Conservation (phyloP, 1,140 invertebrate species). For the Odontomachus brunneus region DNA sequence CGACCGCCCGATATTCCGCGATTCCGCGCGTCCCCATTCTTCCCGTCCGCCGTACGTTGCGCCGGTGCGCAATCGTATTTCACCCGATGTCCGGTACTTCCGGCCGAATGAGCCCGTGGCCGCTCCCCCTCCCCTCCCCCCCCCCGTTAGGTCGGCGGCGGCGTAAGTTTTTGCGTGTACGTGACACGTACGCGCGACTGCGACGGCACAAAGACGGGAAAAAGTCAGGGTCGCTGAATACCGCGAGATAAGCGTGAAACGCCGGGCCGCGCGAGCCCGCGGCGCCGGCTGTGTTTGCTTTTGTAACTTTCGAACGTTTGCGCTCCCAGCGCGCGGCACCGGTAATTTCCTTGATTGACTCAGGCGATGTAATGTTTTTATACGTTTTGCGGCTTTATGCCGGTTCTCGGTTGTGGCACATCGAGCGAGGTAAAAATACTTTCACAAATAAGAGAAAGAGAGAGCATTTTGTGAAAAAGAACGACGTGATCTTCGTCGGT, state of each 20-base stretch:
- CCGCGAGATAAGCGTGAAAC: conserved; percentile 48
- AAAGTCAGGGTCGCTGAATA: conserved; percentile 53
- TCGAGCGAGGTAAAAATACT: neutral
- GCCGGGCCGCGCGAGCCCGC: neutral
- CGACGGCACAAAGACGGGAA: conserved; percentile 33
- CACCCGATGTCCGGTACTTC: conserved; percentile 71
- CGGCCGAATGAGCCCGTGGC: conserved; percentile 58
- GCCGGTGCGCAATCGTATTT: conserved; percentile 71
- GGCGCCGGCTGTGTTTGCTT: conserved; percentile 43
- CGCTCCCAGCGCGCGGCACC: neutral
- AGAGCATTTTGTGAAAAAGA: neutral
- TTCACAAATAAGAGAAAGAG: neutral
- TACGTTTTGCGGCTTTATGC: neutral
- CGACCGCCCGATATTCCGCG: conserved; percentile 22
- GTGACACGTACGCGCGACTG: conserved; percentile 60
- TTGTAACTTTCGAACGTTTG: conserved; percentile 42
- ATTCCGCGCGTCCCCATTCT: conserved; percentile 34
- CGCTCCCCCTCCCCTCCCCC: neutral
- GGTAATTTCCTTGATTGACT: conserved; percentile 50
- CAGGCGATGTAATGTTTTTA: conserved; percentile 33
- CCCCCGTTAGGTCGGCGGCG: neutral
- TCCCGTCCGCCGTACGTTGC: conserved; percentile 54
- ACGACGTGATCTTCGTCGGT: neutral
- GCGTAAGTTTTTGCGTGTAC: conserved; percentile 64
- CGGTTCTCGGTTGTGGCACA: neutral